A percentile compares a stretch with the other conserved stretches of the same genome.
Conservation (phyloP, 2,797 vertebrate species). For the Anolis apletophallus region DNA sequence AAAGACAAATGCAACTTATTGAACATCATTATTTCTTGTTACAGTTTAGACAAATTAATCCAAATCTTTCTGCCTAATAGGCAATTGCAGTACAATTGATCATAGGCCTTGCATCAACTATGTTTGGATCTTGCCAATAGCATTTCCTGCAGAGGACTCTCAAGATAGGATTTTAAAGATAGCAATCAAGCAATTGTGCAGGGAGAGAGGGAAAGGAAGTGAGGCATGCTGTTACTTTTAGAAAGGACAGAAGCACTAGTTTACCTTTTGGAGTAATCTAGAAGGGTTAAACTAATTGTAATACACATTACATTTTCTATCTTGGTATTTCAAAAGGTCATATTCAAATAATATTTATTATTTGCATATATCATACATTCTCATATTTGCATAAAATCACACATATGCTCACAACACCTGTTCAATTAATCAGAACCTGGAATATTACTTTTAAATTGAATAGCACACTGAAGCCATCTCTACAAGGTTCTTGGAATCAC, state of each 20-base stretch:
- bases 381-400: neutral
- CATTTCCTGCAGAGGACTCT: neutral
- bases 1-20: neutral
- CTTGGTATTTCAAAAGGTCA: conserved; percentile 44
- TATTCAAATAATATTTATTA: conserved; percentile 49
- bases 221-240: no score
- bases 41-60: neutral
- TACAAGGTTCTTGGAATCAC: no score
- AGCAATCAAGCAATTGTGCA: neutral
- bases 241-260: conserved; percentile 17
- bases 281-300: conserved; percentile 42
- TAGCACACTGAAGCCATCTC: no score
- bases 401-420: neutral
- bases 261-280: conserved; percentile 1
- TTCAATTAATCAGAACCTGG: no score
- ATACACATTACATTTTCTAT: neutral
- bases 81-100: neutral
- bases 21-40: neutral
- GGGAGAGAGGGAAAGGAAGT: no score
- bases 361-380: neutral
- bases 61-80: neutral
- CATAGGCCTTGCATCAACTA: neutral
- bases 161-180: conserved; percentile 13
- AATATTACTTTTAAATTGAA: no score
- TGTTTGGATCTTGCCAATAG: neutral